Evolutionary conservation across 1,140 invertebrate species (phyloP).

Genomic region (Andrena cerasifolii): DNA sequence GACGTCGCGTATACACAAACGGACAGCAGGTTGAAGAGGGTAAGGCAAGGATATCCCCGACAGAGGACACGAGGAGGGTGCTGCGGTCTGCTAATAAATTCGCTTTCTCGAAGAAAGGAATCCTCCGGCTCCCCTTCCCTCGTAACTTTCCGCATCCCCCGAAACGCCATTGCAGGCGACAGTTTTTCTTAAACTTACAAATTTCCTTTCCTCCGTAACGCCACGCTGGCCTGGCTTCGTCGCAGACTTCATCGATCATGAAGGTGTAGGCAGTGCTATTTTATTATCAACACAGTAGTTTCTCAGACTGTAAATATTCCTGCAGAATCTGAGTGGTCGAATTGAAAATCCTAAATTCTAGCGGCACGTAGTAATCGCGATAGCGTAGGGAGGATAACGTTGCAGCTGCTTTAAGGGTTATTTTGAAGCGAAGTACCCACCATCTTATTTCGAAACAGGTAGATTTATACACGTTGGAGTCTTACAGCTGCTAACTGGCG

Average conservation of each 20-base stretch:
- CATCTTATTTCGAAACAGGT: not conserved
- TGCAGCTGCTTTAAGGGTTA: not conserved
- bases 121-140: constrained; percentile 3
- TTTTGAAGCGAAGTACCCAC: not conserved
- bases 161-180: too few relatives aligned
- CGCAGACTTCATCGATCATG: too few relatives aligned
- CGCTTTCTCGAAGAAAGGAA: constrained; percentile 4
- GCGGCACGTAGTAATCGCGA: too few relatives aligned
- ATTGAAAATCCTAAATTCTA: too few relatives aligned
- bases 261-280: too few relatives aligned
- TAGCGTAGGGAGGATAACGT: too few relatives aligned
- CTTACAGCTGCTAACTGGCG: not conserved
- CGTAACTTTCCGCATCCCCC: not conserved
- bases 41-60: constrained; percentile 19
- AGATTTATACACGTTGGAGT: not conserved
- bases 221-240: too few relatives aligned
- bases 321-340: too few relatives aligned
- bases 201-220: too few relatives aligned
- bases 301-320: too few relatives aligned
- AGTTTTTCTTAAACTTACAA: too few relatives aligned
- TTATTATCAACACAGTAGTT: too few relatives aligned
- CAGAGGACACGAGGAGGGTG: not conserved
- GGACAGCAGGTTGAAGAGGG: constrained; percentile 32
- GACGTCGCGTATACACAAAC: constrained; percentile 31
- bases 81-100: constrained; percentile 19